Base-by-base conservation (phyloP, 1,140 invertebrate species). In the Lithobius niger region DNA sequence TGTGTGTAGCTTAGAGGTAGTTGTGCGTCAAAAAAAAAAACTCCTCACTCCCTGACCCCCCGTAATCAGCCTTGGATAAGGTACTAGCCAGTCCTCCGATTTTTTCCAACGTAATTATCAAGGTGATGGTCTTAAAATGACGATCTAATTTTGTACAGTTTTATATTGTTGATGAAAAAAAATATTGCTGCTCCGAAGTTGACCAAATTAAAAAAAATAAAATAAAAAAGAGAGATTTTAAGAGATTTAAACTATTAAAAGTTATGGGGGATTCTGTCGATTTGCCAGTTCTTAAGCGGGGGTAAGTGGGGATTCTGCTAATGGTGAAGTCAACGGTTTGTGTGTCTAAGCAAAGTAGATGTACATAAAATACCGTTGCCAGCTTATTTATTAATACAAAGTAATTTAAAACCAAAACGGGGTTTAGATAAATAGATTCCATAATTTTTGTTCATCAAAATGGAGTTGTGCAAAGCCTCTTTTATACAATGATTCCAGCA, bases 141-240 rank as follows among this genome's bases (percentile, higher is more conserved):
- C 10, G 31, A 40, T 40, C 6, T 47, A 47, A 47, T 47, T 47
- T 47, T 47, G 44, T 47, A 47, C 44, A 47, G 44, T 47, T 47
- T 47, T 47, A 15, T 47, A 47, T 47, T 22, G 44, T 18, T 47
- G 44, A 47, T 10, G 19, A 47, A n/a, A n/a, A n/a, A n/a, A n/a
- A n/a, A n/a, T n/a, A n/a, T n/a, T n/a, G n/a, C 10, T 47, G 44
- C 44, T 47, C 44, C 22, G 15, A 4, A 47, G 15, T 47, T 47
- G 6, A 47, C 44, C 44, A 47, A 47, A 47, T 47, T 47, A 21
- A 6, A 47, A 19, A 47, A 10, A 19, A 15, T 18, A 19, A 47
- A 47, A 47, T 47, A 47, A 47, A 47, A 47, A 47, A 19, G 22
- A 47, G 22, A 10, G 22, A 6, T 47, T 47, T 10, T 21, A 47